Conservation (phyloP, 2,888 invertebrate genomes). For the Conops quadrifasciatus region DNA sequence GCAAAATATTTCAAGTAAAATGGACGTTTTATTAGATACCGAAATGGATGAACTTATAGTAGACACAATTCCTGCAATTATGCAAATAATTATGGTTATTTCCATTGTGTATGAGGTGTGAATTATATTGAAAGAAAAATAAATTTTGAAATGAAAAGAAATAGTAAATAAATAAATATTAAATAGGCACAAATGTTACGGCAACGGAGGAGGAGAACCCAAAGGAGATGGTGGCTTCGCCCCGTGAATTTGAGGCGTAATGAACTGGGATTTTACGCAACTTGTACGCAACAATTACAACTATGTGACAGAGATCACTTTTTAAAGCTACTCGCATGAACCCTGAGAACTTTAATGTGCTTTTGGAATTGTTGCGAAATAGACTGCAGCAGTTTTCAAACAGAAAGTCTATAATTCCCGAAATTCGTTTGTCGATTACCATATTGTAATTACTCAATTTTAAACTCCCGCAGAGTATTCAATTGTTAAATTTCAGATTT, state of each 20-base stretch:
- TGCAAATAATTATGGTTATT: background rate
- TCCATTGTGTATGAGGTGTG: background rate
- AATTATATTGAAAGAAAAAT: too few species aligned
- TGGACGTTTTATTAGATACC: background rate
- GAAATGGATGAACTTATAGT: background rate
- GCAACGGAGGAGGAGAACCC: background rate
- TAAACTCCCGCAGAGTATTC: background rate
- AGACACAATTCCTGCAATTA: background rate
- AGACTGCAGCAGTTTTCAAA: background rate
- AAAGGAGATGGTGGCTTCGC: background rate
- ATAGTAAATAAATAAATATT: too few species aligned
- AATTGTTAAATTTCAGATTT: background rate
- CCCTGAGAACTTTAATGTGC: background rate
- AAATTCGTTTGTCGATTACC: background rate
- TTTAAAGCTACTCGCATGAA: background rate
- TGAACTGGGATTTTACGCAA: background rate
- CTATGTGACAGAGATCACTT: too few species aligned
- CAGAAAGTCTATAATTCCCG: background rate
- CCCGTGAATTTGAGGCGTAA: background rate
- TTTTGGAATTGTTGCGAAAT: background rate
- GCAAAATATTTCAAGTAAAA: too few species aligned
- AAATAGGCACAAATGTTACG: background rate
- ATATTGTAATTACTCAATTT: background rate
- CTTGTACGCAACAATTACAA: background rate
- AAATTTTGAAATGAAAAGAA: too few species aligned